Conservation (phyloP, 2,797 vertebrate species). For the Scleropages formosus region DNA sequence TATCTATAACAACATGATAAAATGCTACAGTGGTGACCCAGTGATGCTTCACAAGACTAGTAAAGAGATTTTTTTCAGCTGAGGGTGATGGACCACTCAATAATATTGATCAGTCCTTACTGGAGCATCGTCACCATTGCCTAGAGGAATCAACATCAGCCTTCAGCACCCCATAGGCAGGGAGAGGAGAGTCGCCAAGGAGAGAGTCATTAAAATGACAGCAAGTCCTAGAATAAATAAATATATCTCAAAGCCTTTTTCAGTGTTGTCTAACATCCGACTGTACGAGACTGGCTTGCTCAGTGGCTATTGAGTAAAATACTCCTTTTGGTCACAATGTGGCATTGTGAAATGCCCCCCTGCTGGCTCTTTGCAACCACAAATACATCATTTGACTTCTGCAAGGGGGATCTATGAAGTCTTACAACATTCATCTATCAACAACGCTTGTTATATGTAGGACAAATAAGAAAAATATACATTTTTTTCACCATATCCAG, state of each 20-base stretch:
- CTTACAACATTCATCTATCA: no score
- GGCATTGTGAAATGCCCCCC: no score
- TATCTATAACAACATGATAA: background rate
- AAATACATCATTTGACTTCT: no score
- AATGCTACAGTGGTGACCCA: background rate
- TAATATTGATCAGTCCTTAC: conserved; percentile 11
- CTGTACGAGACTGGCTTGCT: background rate
- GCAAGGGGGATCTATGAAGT: no score
- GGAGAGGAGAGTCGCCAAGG: background rate
- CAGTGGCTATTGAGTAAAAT: no score
- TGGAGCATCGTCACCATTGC: background rate
- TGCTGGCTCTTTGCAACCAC: no score
- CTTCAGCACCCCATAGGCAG: background rate
- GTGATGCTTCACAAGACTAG: background rate
- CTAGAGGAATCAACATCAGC: conserved; percentile 1
- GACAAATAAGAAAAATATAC: no score
- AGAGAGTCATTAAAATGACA: background rate
- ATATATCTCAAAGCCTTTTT: background rate
- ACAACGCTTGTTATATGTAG: no score
- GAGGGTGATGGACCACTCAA: conserved; percentile 6
- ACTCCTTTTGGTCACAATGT: no score
- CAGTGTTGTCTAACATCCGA: conserved; percentile 11
- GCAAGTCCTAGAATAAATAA: background rate
- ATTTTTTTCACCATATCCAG: no score
- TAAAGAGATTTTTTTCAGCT: conserved; percentile 3